Base-by-base conservation (phyloP, 2,797 vertebrate genomes). In the Melanotaenia nigrans region DNA sequence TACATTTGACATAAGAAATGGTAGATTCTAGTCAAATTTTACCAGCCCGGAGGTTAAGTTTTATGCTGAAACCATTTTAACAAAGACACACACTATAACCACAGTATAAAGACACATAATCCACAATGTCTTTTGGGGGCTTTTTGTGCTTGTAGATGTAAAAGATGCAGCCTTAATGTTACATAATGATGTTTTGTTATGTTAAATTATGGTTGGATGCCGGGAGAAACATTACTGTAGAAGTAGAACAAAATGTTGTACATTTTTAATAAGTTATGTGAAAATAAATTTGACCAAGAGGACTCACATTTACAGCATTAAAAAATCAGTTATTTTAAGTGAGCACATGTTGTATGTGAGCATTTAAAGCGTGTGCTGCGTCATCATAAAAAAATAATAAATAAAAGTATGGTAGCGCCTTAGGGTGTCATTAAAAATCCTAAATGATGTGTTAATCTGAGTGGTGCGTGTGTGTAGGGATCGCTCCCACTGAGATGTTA, bases 401-500 rank as follows among this genome's bases (percentile, higher is more conserved):
- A 7, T 10, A 7, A 66, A 64, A 64, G 59, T 57, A 32, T 42
- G n/a, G 51, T 30, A 1, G 61, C 2, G 68, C 76, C 75, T 81
- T 47, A 57, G 80, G 57, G 68, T 75, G 78, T 79, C 78, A 88
- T 90, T 87, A 28, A 85, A 85, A 89, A 84, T 89, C 85, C 79
- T 60, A 81, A 90, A 82, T 89, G 86, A 90, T 75, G 80, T 77
- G 59, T 53, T 92, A 89, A 92, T 92, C 90, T 84, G 60, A 59
- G 73, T 62, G 61, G 35, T 11, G 24, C 59, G 35, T 56, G 73
- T 32, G 25, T n/a, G 68, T 10, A 10, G 47, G 76, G 73, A 62
- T 74, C 16, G 69, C 67, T 71, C 38, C 9, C 68, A 90, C 89
- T 90, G 79, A 88, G 86, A 92, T 90, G 90, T 87, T 92, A 92